A percentile compares a stretch with the other conserved stretches of the same genome.
Evolutionary conservation across 2,888 invertebrate genomes (phyloP).

Genomic region (Penaeus monodon): DNA sequence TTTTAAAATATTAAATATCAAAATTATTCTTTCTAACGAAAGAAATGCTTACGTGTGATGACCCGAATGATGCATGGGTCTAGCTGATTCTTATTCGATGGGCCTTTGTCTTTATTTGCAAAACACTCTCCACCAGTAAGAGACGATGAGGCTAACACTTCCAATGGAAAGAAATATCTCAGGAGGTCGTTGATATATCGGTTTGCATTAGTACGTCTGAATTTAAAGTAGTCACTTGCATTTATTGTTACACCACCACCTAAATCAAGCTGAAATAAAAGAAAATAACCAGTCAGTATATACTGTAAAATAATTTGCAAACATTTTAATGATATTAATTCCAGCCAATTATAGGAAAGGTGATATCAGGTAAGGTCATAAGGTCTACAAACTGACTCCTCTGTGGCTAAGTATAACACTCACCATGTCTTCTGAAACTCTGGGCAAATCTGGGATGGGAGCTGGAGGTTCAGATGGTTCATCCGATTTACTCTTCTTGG

Average conservation of each 20-base stretch:
- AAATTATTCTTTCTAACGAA: background rate
- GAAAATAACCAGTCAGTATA: background rate
- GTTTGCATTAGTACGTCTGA: slow-evolving; percentile 64
- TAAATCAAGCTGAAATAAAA: slow-evolving; percentile 54
- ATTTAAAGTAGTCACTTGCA: slow-evolving; percentile 61
- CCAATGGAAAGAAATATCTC: slow-evolving; percentile 62
- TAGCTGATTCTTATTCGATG: slow-evolving; percentile 63
- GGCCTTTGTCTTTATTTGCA: slow-evolving; percentile 62
- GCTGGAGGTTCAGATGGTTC: slow-evolving; percentile 44
- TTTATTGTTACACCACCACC: slow-evolving; percentile 60
- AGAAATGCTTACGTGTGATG: slow-evolving; percentile 59
- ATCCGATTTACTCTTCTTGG: slow-evolving; percentile 53
- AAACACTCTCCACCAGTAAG: slow-evolving; percentile 64
- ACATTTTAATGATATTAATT: no score
- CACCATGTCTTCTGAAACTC: slow-evolving; percentile 62
- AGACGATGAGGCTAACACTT: slow-evolving; percentile 62
- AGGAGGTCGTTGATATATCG: slow-evolving; percentile 64
- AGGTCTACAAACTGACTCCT: no score
- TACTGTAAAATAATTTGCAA: no score
- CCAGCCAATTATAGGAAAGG: no score
- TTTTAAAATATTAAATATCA: no score
- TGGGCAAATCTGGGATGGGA: slow-evolving; percentile 62
- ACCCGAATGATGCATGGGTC: slow-evolving; percentile 63
- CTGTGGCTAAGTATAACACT: background rate
- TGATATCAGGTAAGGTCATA: no score